These are phyloP conservation scores for Tapera naevia DNA, from an alignment of 2,797 vertebrate genomes.

Conservation along the genomic window DNA sequence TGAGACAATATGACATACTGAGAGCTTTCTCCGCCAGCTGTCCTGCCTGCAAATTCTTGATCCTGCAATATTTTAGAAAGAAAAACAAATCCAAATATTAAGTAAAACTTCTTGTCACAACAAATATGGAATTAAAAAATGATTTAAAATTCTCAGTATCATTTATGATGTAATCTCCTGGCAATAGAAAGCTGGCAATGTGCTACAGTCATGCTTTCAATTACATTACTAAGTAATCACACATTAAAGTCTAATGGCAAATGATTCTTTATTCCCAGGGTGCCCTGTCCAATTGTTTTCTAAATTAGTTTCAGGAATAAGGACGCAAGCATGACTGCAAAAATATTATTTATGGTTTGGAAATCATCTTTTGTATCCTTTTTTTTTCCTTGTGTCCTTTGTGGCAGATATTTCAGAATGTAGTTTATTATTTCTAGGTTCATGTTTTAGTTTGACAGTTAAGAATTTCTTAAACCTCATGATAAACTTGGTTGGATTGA, in stretches of 20 bases:
- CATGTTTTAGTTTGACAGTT: slow-evolving; percentile 59
- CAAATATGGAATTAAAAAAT: slow-evolving; percentile 31
- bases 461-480: slow-evolving; percentile 47
- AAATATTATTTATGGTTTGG: slow-evolving; percentile 70
- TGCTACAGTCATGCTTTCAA: slow-evolving; percentile 71
- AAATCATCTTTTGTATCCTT: slow-evolving; percentile 44
- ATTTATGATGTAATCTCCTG: slow-evolving; percentile 68
- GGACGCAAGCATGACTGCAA: slow-evolving; percentile 58
- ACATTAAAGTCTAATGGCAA: slow-evolving; percentile 73
- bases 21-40: not conserved
- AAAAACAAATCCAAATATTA: slow-evolving; percentile 20
- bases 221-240: slow-evolving; percentile 74
- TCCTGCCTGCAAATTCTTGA: not conserved
- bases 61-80: slow-evolving; percentile 13
- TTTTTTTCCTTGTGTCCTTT: slow-evolving; percentile 12
- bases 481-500: slow-evolving; percentile 59
- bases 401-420: slow-evolving; percentile 40
- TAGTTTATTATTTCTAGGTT: slow-evolving; percentile 47
- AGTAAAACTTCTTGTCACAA: slow-evolving; percentile 56
- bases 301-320: slow-evolving; percentile 73
- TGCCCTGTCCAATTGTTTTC: slow-evolving; percentile 69
- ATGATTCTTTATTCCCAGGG: slow-evolving; percentile 69
- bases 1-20: not conserved
- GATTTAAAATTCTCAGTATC: slow-evolving; percentile 40
- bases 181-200: slow-evolving; percentile 58